phyloP scores from a whole-genome alignment of 2,888 invertebrate genomes.

The Epiblema foenella region DNA sequence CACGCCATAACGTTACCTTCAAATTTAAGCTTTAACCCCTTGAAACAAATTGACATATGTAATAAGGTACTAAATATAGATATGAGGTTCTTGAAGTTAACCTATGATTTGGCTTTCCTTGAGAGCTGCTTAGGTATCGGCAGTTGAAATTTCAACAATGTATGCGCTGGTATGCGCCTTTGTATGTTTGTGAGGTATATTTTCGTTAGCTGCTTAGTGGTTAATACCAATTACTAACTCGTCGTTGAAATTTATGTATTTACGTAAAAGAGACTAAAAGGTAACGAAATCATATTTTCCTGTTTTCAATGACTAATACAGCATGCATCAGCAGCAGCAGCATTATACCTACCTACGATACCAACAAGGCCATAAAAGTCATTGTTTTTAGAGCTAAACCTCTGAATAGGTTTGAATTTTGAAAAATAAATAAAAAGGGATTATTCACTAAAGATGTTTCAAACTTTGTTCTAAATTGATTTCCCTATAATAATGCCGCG shows the following conservation, averaged over 20 bases:
- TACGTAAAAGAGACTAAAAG: not conserved
- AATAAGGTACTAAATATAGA: not conserved
- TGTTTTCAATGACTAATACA: not conserved
- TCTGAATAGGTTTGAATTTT: no score
- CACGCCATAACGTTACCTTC: no score
- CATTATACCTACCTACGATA: no score
- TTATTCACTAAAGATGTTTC: no score
- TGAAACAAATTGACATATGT: not conserved
- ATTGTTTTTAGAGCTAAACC: not conserved
- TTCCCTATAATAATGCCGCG: no score
- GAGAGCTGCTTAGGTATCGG: conserved; percentile 3
- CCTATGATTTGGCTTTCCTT: conserved; percentile 8
- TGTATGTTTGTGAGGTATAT: conserved; percentile 13
- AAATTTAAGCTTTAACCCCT: conserved; percentile 5
- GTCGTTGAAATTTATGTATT: conserved; percentile 11
- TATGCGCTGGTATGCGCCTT: conserved; percentile 21
- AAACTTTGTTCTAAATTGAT: no score
- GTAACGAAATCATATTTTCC: not conserved
- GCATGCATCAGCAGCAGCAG: no score
- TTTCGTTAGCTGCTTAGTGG: conserved; percentile 28
- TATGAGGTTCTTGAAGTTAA: not conserved
- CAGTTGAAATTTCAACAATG: conserved; percentile 35
- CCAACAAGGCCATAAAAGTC: not conserved
- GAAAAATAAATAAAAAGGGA: no score
- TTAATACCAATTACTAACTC: conserved; percentile 27